These are phyloP conservation scores for Mugil cephalus DNA, from an alignment of 2,113 vertebrate species.

Conservation along the genomic window DNA sequence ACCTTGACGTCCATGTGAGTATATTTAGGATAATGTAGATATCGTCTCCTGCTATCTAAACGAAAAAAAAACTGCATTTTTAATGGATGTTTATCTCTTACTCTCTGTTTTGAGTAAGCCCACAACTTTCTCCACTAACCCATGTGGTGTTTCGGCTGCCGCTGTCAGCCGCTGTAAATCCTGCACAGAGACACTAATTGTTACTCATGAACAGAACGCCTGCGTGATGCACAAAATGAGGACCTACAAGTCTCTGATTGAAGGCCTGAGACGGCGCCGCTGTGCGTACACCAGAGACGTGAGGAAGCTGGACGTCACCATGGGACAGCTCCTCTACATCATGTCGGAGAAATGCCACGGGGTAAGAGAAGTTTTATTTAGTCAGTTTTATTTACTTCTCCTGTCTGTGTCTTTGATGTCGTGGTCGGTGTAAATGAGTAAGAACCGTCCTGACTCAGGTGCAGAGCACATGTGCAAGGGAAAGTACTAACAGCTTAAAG, in stretches of 20 bases:
- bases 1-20: slow-evolving; percentile 81
- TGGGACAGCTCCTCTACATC: slow-evolving; percentile 75
- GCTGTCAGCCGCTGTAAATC: slow-evolving; percentile 39
- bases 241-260: slow-evolving; percentile 67
- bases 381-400: too few relatives aligned
- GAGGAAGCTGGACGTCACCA: slow-evolving; percentile 33
- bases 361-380: slow-evolving; percentile 68
- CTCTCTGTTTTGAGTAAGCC: neutral
- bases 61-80: neutral
- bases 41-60: too few relatives aligned
- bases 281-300: slow-evolving; percentile 69
- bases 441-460: neutral
- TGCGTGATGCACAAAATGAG: slow-evolving; percentile 76
- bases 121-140: neutral
- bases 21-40: neutral
- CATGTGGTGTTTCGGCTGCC: slow-evolving; percentile 35
- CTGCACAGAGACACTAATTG: slow-evolving; percentile 45
- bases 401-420: too few relatives aligned
- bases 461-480: too few relatives aligned
- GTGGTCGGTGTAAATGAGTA: too few relatives aligned
- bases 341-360: slow-evolving; percentile 73
- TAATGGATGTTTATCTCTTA: neutral
- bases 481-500: too few relatives aligned
- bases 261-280: slow-evolving; percentile 56
- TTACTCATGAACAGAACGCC: slow-evolving; percentile 70